These are phyloP conservation scores for Bujurquina vittata DNA, from an alignment of 2,113 vertebrate species.

Conservation along the genomic window DNA sequence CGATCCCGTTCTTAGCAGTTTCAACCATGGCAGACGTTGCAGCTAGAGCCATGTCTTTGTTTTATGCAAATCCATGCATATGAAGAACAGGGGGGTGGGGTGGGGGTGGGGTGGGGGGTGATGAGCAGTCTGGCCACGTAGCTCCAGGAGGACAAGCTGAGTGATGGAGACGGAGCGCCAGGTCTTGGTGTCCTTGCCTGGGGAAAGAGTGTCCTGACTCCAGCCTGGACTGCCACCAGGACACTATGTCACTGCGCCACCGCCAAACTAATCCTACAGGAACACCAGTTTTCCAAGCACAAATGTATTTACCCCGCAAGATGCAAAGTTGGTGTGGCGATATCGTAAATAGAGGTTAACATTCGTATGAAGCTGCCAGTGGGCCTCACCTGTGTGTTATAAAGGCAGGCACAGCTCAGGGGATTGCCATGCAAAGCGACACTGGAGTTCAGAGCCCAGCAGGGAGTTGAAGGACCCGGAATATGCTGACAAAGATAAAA, in stretches of 20 bases:
- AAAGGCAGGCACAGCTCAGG: constrained; percentile 41
- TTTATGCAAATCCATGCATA: constrained; percentile 79
- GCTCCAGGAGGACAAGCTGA: constrained; percentile 76
- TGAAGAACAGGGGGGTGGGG: constrained; percentile 29
- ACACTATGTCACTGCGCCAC: constrained; percentile 28
- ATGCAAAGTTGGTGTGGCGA: constrained; percentile 15
- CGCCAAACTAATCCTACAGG: not conserved
- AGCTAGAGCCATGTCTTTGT: constrained; percentile 69
- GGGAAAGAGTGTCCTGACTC: constrained; percentile 72
- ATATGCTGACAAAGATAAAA: constrained; percentile 72
- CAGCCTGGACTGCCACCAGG: constrained; percentile 52
- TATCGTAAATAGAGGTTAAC: constrained; percentile 38
- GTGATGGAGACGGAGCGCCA: constrained; percentile 76
- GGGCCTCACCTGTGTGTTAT: constrained; percentile 29
- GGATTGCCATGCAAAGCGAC: constrained; percentile 50
- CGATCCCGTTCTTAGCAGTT: constrained; percentile 30
- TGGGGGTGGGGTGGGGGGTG: constrained; percentile 12
- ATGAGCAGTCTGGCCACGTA: constrained; percentile 80
- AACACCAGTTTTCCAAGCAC: not conserved
- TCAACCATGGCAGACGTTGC: constrained; percentile 34
- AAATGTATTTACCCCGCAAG: constrained; percentile 31
- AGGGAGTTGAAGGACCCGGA: constrained; percentile 60
- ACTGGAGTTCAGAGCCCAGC: constrained; percentile 59
- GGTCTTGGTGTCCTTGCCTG: constrained; percentile 76
- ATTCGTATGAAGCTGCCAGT: constrained; percentile 15